Evolutionary conservation across 92 coral and sea anemone genomes (phyloP).

Genomic region (Paragorgia papillata): DNA sequence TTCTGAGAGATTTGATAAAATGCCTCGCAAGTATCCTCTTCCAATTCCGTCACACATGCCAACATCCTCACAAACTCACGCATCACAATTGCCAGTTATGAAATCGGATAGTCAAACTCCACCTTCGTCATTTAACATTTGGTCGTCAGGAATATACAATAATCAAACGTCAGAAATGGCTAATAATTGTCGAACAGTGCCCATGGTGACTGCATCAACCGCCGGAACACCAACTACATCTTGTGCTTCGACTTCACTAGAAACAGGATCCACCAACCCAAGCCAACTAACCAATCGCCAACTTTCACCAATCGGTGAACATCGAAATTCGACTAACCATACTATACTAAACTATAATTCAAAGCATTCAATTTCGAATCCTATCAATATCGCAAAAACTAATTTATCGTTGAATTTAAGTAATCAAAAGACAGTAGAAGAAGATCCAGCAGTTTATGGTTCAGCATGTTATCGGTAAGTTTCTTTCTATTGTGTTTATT

Average conservation of each 20-base stretch:
- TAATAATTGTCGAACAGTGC: slow-evolving; percentile 47
- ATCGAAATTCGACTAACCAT: slow-evolving; percentile 33
- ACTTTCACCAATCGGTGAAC: slow-evolving; percentile 37
- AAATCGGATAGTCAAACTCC: slow-evolving; percentile 51
- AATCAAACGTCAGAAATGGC: slow-evolving; percentile 62
- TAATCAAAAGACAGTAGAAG: slow-evolving; percentile 20
- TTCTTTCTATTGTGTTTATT: background rate
- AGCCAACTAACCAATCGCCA: slow-evolving; percentile 40
- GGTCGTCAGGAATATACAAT: slow-evolving; percentile 59
- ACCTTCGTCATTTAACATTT: slow-evolving; percentile 54
- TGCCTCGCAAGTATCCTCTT: slow-evolving; percentile 67
- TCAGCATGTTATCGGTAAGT: slow-evolving; percentile 32
- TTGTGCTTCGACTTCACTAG: slow-evolving; percentile 69
- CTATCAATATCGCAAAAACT: slow-evolving; percentile 28
- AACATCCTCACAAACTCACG: slow-evolving; percentile 27
- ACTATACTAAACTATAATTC: slow-evolving; percentile 10
- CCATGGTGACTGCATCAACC: slow-evolving; percentile 40
- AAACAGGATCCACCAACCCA: slow-evolving; percentile 48
- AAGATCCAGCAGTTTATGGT: slow-evolving; percentile 6
- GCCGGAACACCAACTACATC: slow-evolving; percentile 59
- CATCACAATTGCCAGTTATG: slow-evolving; percentile 25
- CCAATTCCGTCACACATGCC: slow-evolving; percentile 53
- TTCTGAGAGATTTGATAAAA: slow-evolving; percentile 69
- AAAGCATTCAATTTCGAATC: slow-evolving; percentile 34
- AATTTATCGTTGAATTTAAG: slow-evolving; percentile 31